Percentiles rank a stretch among this genome's conserved stretches.
Evolutionary conservation across 2,797 vertebrate genomes (phyloP).

Genomic region (Artibeus jamaicensis): DNA sequence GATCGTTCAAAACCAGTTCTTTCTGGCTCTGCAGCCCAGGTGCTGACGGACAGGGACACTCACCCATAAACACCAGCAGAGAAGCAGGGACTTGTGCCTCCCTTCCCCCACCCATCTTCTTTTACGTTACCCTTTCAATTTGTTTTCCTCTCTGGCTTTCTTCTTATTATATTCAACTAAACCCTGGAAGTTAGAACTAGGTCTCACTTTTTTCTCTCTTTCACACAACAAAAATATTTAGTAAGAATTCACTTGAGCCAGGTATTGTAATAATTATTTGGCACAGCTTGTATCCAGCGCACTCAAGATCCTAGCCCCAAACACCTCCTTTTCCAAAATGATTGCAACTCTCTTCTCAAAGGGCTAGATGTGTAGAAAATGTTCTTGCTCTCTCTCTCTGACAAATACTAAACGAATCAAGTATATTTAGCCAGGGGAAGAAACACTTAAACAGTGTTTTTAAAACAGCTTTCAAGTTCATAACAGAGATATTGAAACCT

Average conservation of each 20-base stretch:
- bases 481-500: conserved; percentile 60
- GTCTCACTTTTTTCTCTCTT: neutral
- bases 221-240: neutral
- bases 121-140: neutral
- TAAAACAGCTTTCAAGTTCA: conserved; percentile 62
- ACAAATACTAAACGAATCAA: conserved; percentile 54
- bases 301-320: neutral
- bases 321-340: conserved; percentile 7
- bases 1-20: neutral
- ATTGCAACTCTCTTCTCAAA: conserved; percentile 26
- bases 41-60: neutral
- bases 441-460: conserved; percentile 56
- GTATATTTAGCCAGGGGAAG: conserved; percentile 52
- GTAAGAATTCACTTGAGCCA: neutral
- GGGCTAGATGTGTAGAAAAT: neutral
- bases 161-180: neutral
- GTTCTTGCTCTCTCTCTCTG: neutral
- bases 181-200: neutral
- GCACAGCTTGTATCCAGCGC: neutral
- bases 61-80: neutral
- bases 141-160: neutral
- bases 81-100: neutral
- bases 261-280: neutral
- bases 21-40: neutral
- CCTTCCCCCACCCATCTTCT: neutral